Evolutionary conservation across 2,113 vertebrate species (phyloP).

Genomic region (Platichthys flesus): DNA sequence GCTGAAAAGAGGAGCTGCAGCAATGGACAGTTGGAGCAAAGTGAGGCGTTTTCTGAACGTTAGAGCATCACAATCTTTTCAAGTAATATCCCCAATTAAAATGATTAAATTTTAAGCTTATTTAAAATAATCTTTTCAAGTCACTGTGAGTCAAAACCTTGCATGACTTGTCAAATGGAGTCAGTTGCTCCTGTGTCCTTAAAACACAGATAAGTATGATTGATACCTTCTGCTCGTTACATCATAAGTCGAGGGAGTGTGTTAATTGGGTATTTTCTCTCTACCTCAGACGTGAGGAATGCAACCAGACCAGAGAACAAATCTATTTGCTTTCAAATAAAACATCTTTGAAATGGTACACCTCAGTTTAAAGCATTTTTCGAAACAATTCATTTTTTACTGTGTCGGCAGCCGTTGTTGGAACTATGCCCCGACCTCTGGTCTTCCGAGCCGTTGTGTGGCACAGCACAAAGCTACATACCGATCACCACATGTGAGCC

Average conservation of each 20-base stretch:
- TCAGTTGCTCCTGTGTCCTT: neutral
- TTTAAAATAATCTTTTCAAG: no score
- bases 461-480: constrained; percentile 20
- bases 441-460: constrained; percentile 26
- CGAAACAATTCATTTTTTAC: constrained; percentile 8
- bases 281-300: constrained; percentile 29
- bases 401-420: constrained; percentile 6
- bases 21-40: no score
- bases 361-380: constrained; percentile 17
- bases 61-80: no score
- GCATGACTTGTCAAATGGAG: neutral
- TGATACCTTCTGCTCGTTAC: neutral
- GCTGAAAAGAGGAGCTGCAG: no score
- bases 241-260: neutral
- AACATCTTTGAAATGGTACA: constrained; percentile 10
- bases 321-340: constrained; percentile 17
- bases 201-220: neutral
- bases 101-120: no score
- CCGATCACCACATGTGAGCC: constrained; percentile 17
- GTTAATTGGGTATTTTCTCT: constrained; percentile 7
- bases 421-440: constrained; percentile 9
- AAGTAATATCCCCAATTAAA: no score
- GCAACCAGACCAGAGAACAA: constrained; percentile 19
- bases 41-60: no score
- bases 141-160: neutral